A percentile compares a stretch with the other conserved stretches of the same genome.
phyloP scores from a whole-genome alignment of 2,113 vertebrate species.

The Carassius carassius region DNA sequence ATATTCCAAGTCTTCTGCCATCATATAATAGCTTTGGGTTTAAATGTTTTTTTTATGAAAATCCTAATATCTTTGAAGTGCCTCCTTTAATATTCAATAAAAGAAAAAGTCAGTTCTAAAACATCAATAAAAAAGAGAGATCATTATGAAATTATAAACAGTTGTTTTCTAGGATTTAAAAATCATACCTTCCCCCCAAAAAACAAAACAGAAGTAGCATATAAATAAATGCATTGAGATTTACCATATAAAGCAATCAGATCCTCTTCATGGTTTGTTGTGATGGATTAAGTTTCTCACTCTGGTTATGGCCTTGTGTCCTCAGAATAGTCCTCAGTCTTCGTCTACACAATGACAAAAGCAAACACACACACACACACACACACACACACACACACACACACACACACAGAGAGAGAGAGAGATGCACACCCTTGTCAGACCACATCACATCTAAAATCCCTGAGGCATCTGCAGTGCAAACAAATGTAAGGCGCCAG shows the following conservation, averaged over 20 bases:
- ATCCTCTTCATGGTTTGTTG: constrained; percentile 28
- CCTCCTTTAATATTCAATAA: not conserved
- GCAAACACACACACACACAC: constrained; percentile 65
- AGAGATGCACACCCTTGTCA: constrained; percentile 55
- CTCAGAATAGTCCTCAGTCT: constrained; percentile 64
- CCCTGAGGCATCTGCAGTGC: constrained; percentile 66
- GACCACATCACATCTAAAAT: constrained; percentile 67
- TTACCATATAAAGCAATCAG: constrained; percentile 42
- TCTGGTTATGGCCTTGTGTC: constrained; percentile 15
- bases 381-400: constrained; percentile 62
- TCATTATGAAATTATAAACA: not conserved
- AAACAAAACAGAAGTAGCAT: not conserved
- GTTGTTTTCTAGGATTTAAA: not conserved
- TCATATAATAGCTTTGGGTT: not conserved
- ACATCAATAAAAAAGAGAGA: not conserved
- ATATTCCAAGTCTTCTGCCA: too few species aligned
- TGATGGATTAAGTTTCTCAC: constrained; percentile 21
- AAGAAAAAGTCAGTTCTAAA: not conserved
- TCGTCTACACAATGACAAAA: constrained; percentile 66
- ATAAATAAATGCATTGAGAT: not conserved
- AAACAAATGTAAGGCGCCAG: constrained; percentile 64
- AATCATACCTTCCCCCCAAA: not conserved
- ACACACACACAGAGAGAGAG: constrained; percentile 39
- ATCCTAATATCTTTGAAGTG: not conserved
- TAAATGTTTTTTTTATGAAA: not conserved